Conservation (phyloP, 2,888 invertebrate species). For the Pemphredon lugubris region DNA sequence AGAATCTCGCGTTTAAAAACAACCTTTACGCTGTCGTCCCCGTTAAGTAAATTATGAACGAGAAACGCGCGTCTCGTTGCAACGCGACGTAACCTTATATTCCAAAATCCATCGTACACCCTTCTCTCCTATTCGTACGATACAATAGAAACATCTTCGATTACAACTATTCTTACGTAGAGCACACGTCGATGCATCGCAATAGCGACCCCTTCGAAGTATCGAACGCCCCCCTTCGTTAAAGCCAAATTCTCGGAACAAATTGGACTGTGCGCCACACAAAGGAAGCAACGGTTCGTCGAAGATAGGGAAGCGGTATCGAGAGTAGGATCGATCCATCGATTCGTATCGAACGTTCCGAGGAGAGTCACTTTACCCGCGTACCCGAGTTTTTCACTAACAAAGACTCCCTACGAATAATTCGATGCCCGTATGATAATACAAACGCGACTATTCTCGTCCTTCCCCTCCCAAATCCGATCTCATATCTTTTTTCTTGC, state of each 20-base stretch:
- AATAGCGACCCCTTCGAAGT: constrained; percentile 9
- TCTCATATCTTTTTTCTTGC: neutral
- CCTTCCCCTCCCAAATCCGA: neutral
- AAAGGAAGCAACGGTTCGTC: constrained; percentile 25
- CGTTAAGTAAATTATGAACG: too few relatives aligned
- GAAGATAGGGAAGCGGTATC: constrained; percentile 17
- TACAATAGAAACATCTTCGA: constrained; percentile 12
- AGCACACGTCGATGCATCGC: constrained; percentile 29
- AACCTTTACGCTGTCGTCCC: neutral
- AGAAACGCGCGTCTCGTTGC: too few relatives aligned
- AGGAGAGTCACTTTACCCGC: neutral
- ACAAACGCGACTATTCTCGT: neutral
- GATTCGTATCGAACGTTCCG: constrained; percentile 10
- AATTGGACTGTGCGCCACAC: constrained; percentile 37
- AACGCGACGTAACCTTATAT: too few relatives aligned
- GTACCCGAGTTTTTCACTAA: too few relatives aligned
- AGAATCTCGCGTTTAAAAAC: too few relatives aligned
- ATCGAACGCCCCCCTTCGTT: constrained; percentile 14
- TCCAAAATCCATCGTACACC: neutral
- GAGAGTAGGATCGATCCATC: constrained; percentile 12
- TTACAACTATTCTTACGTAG: constrained; percentile 14
- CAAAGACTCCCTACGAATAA: too few relatives aligned
- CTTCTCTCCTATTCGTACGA: too few relatives aligned
- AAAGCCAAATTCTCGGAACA: constrained; percentile 47
- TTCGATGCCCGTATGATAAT: neutral